Evolutionary conservation across 2,113 vertebrate genomes (phyloP).

Genomic region (Campylomormyrus tamandua): DNA sequence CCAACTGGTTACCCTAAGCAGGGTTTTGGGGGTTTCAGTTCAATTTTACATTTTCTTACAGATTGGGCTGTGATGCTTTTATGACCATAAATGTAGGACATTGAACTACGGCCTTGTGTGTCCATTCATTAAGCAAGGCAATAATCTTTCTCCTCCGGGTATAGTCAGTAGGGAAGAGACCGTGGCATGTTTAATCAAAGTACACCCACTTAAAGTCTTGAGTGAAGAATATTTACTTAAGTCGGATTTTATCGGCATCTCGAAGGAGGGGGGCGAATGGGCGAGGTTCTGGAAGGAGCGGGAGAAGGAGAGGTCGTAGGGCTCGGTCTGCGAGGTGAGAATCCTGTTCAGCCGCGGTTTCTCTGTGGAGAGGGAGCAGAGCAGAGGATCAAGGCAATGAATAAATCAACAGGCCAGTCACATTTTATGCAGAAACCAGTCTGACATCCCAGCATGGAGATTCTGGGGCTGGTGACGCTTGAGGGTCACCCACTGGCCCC

Average conservation of each 20-base stretch:
- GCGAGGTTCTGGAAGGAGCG: constrained; percentile 96
- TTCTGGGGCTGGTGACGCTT: not conserved
- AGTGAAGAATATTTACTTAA: constrained; percentile 83
- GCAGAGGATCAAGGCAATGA: not conserved
- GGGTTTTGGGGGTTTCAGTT: not conserved
- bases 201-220: constrained; percentile 74
- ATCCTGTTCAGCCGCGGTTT: constrained; percentile 92
- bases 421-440: not conserved
- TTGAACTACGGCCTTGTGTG: not conserved
- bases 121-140: not conserved
- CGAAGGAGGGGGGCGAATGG: constrained; percentile 85
- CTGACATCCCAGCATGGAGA: not conserved
- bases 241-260: constrained; percentile 81
- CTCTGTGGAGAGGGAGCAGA: constrained; percentile 57
- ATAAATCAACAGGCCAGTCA: not conserved
- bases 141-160: constrained; percentile 15
- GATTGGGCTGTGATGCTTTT: not conserved
- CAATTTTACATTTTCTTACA: not conserved
- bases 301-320: constrained; percentile 91
- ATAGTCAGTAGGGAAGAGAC: constrained; percentile 24
- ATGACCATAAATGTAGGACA: not conserved
- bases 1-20: not conserved
- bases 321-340: constrained; percentile 90
- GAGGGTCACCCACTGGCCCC: not conserved
- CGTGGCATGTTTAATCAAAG: constrained; percentile 22